These are phyloP conservation scores for Caligus rogercresseyi DNA, from an alignment of 1,140 invertebrate species.

Conservation along the genomic window DNA sequence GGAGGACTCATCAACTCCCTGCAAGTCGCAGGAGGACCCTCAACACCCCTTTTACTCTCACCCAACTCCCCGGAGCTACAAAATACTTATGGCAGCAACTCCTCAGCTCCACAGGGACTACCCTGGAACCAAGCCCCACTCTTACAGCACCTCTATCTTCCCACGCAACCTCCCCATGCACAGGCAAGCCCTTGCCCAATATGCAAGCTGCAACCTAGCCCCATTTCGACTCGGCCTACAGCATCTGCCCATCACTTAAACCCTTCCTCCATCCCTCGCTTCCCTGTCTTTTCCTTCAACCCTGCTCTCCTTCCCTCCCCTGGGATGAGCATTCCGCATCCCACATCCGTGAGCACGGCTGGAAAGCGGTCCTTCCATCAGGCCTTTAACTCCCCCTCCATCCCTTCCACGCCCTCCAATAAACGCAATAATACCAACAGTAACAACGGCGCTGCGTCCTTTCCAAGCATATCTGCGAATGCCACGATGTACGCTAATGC, in stretches of 20 bases:
- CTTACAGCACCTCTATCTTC: not conserved
- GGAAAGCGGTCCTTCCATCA: not conserved
- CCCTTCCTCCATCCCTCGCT: slow-evolving; percentile 18
- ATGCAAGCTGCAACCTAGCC: not conserved
- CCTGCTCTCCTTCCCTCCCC: not conserved
- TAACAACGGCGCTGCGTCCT: no score
- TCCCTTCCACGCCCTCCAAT: not conserved
- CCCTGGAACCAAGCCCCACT: slow-evolving; percentile 11
- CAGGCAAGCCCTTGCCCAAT: not conserved
- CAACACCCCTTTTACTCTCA: not conserved
- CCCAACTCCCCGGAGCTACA: not conserved
- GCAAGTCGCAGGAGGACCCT: slow-evolving; percentile 26
- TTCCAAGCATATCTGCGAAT: not conserved
- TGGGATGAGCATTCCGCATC: not conserved
- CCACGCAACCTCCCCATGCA: not conserved
- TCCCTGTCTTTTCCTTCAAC: not conserved
- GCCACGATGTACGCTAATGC: not conserved
- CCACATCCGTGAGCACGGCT: not conserved
- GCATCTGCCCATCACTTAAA: slow-evolving; percentile 15
- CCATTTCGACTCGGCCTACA: not conserved
- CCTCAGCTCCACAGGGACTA: slow-evolving; percentile 22
- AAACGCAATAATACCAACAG: not conserved
- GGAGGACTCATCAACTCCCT: slow-evolving; percentile 24
- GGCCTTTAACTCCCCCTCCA: not conserved
- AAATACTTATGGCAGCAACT: not conserved